Evolutionary conservation across 2,113 vertebrate genomes (phyloP), one percentile per base, ranked within the genome.

Genomic region (Peromyscus leucopus): DNA sequence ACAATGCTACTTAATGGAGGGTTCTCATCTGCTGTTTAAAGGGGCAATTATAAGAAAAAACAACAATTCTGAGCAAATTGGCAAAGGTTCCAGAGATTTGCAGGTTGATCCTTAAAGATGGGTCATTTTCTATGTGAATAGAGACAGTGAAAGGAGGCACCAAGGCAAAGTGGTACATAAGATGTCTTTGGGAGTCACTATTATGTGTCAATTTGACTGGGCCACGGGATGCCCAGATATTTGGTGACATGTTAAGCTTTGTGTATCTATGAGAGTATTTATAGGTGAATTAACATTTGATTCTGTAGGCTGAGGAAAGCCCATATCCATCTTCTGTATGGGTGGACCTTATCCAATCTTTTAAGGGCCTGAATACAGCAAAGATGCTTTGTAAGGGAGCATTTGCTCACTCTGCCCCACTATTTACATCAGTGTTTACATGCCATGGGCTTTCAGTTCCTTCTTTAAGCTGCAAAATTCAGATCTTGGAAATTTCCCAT

Each of bases 231-330:
- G 21, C 55, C 5, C 26, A 48, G 15, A 46, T 89, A 85, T 91
- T 93, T 91, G 59, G 51, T 76, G 55, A 71, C 74, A 90, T 19
- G 57, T 63, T 95, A 90, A 71, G 96, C 55, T 96, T 69, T 22
- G 42, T 91, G 28, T 80, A 24, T 94, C 59, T 57, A n/a, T 92
- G 76, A 88, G 48, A 17, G 5, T 75, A 5, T 94, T 94, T 71
- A 6, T 85, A 8, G 48, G 19, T 83, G 48, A 92, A 88, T 55
- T 86, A 92, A 48, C 2, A 39, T 80, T 89, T 93, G 61, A 82
- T 85, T 85, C 67, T 59, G 9, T 24, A 92, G 31, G 46, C 5
- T 83, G 80, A 85, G 39, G 76, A 80, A 90, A 91, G 17, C n/a
- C 91, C 31, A 71, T 91, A 59, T 9, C 16, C 11, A 17, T 91